phyloP scores from a whole-genome alignment of 2,888 invertebrate genomes.

The Oscheius sp. region DNA sequence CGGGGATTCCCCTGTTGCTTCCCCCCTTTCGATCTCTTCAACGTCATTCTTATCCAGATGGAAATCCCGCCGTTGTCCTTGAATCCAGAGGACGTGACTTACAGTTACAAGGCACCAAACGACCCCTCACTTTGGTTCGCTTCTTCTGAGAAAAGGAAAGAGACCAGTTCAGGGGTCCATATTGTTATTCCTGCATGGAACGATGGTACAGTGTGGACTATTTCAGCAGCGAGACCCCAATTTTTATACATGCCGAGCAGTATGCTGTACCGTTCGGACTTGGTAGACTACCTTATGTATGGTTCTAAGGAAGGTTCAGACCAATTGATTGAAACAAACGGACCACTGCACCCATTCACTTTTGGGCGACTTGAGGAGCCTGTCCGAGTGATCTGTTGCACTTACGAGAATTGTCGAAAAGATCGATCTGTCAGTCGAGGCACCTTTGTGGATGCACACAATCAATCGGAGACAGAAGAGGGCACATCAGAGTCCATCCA shows the following conservation, averaged over 20 bases:
- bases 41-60: background rate
- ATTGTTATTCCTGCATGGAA: conserved; percentile 11
- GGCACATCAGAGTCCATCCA: no score
- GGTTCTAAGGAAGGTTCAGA: background rate
- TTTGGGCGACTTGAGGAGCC: background rate
- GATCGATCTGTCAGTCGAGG: no score
- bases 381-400: no score
- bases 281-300: background rate
- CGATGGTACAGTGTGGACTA: background rate
- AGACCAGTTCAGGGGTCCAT: conserved; percentile 13
- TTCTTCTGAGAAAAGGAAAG: background rate
- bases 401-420: no score
- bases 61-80: background rate
- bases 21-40: no score
- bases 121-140: conserved; percentile 2
- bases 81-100: conserved; percentile 10
- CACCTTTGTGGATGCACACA: no score
- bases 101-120: background rate
- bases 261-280: background rate
- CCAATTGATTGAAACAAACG: background rate
- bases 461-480: no score
- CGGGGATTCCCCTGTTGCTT: no score
- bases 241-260: conserved; percentile 3
- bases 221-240: background rate
- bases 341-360: background rate